These are phyloP conservation scores for Didymodactylos carnosus DNA, from an alignment of 2,888 invertebrate genomes.

Conservation along the genomic window DNA sequence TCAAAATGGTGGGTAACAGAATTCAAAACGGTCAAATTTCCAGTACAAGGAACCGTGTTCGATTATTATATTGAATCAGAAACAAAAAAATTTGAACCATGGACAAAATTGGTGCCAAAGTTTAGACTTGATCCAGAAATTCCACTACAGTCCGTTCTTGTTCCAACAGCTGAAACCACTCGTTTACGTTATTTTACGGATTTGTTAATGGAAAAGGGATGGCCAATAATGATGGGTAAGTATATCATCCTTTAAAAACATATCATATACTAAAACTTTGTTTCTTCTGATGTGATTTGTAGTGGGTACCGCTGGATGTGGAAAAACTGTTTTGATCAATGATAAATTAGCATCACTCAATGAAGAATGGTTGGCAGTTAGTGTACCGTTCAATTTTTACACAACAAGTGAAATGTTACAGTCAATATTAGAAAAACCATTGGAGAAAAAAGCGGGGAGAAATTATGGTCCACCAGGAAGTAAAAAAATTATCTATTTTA, in stretches of 20 bases:
- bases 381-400: conserved; percentile 85
- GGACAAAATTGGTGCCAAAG: conserved; percentile 68
- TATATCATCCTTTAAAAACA: conserved; percentile 58
- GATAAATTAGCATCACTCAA: conserved; percentile 58
- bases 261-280: conserved; percentile 31
- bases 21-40: conserved; percentile 80
- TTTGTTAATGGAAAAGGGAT: conserved; percentile 61
- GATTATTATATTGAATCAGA: conserved; percentile 79
- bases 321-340: conserved; percentile 75
- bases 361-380: conserved; percentile 59
- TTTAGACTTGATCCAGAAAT: conserved; percentile 76
- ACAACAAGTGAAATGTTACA: conserved; percentile 53
- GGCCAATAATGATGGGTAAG: conserved; percentile 66
- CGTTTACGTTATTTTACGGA: conserved; percentile 70
- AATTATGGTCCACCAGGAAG: conserved; percentile 87
- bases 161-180: conserved; percentile 78
- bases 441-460: conserved; percentile 85
- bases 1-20: conserved; percentile 94
- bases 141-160: conserved; percentile 70
- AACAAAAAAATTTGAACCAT: conserved; percentile 65
- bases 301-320: conserved; percentile 31
- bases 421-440: conserved; percentile 65
- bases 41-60: conserved; percentile 70
- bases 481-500: conserved; percentile 74
- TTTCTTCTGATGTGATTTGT: background rate